phyloP scores from a whole-genome alignment of 2,888 invertebrate genomes.

The Hedya salicella region DNA sequence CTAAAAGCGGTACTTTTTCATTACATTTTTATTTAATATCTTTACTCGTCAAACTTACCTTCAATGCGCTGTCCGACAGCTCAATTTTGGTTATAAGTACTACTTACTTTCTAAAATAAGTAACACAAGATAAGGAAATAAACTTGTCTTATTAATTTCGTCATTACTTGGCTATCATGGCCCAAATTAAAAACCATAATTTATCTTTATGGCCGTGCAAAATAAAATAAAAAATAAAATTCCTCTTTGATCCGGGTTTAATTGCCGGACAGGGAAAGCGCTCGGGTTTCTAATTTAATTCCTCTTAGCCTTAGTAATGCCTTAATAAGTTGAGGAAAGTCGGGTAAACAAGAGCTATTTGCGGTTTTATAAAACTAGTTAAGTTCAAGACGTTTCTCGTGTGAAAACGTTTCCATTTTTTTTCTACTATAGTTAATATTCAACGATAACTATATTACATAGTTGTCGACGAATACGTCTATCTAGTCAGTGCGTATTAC shows the following conservation, averaged over 20 bases:
- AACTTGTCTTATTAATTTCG: conserved; percentile 12
- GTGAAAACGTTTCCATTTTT: not conserved
- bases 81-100: too few species aligned
- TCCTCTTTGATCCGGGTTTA: conserved; percentile 44
- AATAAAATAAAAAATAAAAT: conserved; percentile 38
- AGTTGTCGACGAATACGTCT: too few species aligned
- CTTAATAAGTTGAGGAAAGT: conserved; percentile 32
- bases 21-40: too few species aligned
- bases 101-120: not conserved
- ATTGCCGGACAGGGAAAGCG: conserved; percentile 43
- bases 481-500: too few species aligned
- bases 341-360: conserved; percentile 25
- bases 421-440: too few species aligned
- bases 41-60: too few species aligned
- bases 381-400: not conserved
- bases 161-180: conserved; percentile 22
- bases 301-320: conserved; percentile 31
- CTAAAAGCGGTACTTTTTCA: too few species aligned
- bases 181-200: conserved; percentile 38
- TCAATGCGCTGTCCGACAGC: too few species aligned
- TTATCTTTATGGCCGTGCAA: conserved; percentile 34
- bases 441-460: too few species aligned
- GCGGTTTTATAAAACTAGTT: conserved; percentile 14
- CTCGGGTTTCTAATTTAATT: conserved; percentile 34
- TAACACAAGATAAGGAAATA: not conserved